Evolutionary conservation across 2,113 vertebrate species (phyloP).

Genomic region (Eretmochelys imbricata): DNA sequence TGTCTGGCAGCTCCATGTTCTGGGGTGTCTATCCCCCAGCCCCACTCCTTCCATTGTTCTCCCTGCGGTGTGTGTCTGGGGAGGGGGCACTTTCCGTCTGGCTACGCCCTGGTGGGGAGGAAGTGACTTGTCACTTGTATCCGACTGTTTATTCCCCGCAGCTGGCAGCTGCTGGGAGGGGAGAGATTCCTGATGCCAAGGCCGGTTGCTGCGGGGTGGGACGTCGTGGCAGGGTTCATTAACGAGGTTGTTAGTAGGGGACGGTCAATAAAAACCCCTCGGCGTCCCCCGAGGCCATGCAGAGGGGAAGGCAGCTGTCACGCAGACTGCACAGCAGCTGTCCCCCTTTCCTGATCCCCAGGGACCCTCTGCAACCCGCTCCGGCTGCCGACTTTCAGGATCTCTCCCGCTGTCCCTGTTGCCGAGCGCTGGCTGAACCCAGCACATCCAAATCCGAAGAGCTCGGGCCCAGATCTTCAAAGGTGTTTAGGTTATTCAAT

Average conservation of each 20-base stretch:
- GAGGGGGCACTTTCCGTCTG: fast-evolving
- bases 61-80: background rate
- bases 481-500: background rate
- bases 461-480: background rate
- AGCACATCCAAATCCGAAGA: background rate
- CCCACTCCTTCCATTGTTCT: background rate
- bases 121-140: background rate
- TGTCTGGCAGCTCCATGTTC: background rate
- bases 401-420: background rate
- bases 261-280: background rate
- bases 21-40: background rate
- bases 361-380: background rate
- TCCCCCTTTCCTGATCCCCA: background rate
- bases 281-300: background rate
- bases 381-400: background rate
- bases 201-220: fast-evolving
- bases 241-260: background rate
- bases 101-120: fast-evolving
- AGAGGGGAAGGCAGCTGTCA: background rate
- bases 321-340: background rate
- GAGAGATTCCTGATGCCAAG: background rate
- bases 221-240: background rate
- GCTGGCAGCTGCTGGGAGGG: background rate
- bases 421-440: background rate
- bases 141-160: background rate